Evolutionary conservation across 1,140 invertebrate genomes (phyloP), one percentile per base, ranked within the genome.

Genomic region (Nasonia giraulti): DNA sequence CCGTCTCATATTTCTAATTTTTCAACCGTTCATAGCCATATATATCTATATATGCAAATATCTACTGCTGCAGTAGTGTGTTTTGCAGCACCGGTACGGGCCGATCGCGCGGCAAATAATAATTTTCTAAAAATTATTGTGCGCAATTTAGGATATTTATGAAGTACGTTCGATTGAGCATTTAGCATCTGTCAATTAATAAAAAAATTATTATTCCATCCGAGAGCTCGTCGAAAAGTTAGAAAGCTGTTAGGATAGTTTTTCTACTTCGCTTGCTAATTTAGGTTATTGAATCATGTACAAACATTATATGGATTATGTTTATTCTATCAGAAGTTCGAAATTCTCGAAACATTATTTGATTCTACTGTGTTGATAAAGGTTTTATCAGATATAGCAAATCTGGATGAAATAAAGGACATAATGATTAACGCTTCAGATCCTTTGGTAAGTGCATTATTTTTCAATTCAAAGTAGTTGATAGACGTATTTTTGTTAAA

Each of bases 371-470:
- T 6, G 4, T 62, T 5, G 17, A n/a, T 62, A 62, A 62, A 17
- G 7, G 3, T n/a, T 62, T 62, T 20, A 20, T 62, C 4, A 62
- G 20, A 62, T 62, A 62, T n/a, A 89, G 91, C 93, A 95, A 96
- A 96, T 96, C 95, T 96, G 96, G 96, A 96, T 96, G 95, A 95
- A 91, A 94, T 94, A 93, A 94, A 93, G 92, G 94, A 95, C 92
- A 94, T 90, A 91, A 97, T 97, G 96, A 96, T 96, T 92, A 95
- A 96, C 93, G 96, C 96, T 91, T 96, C 96, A 92, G 96, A 96
- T 93, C 96, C 96, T 92, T 95, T 97, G 96, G 96, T 96, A 93
- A 88, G 86, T 88, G 68, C 66, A 84, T 76, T 10, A 33, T 12
- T 71, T 33, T 71, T 31, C 12, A 71, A 71, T 12, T 31, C 33